phyloP scores from a whole-genome alignment of 2,888 invertebrate species.

The Scaptomyza flava region DNA sequence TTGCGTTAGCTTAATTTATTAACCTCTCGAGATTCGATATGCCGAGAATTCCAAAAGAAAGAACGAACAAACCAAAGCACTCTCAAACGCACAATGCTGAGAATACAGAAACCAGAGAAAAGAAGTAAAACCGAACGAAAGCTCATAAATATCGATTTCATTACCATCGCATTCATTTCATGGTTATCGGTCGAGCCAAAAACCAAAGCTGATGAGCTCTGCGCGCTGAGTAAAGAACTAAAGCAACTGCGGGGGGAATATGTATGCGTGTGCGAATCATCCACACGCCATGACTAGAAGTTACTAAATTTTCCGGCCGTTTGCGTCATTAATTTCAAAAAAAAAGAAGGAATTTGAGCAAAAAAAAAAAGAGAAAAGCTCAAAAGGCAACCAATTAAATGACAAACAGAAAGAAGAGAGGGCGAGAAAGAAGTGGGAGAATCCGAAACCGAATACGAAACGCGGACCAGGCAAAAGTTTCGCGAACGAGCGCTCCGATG shows the following conservation, averaged over 20 bases:
- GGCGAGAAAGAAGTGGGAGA: neutral
- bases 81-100: slow-evolving; percentile 24
- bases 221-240: slow-evolving; percentile 6
- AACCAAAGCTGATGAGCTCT: slow-evolving; percentile 41
- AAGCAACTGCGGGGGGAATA: slow-evolving; percentile 9
- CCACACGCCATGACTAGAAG: slow-evolving; percentile 77
- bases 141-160: slow-evolving; percentile 80
- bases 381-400: slow-evolving; percentile 51
- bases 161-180: slow-evolving; percentile 71
- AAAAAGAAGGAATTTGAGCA: slow-evolving; percentile 35
- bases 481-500: slow-evolving; percentile 57
- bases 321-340: slow-evolving; percentile 78
- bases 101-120: neutral
- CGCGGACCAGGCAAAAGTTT: slow-evolving; percentile 53
- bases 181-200: slow-evolving; percentile 56
- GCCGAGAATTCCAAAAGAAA: slow-evolving; percentile 14
- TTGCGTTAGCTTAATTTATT: slow-evolving; percentile 73
- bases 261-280: slow-evolving; percentile 57
- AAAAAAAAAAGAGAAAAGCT: slow-evolving; percentile 23
- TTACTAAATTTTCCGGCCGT: slow-evolving; percentile 81
- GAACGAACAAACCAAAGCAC: slow-evolving; percentile 20
- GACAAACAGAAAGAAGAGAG: slow-evolving; percentile 19
- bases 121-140: slow-evolving; percentile 35
- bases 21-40: slow-evolving; percentile 76
- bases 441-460: slow-evolving; percentile 29